These are phyloP conservation scores for Hydropotes inermis DNA, from an alignment of 2,113 vertebrate species.

Conservation along the genomic window DNA sequence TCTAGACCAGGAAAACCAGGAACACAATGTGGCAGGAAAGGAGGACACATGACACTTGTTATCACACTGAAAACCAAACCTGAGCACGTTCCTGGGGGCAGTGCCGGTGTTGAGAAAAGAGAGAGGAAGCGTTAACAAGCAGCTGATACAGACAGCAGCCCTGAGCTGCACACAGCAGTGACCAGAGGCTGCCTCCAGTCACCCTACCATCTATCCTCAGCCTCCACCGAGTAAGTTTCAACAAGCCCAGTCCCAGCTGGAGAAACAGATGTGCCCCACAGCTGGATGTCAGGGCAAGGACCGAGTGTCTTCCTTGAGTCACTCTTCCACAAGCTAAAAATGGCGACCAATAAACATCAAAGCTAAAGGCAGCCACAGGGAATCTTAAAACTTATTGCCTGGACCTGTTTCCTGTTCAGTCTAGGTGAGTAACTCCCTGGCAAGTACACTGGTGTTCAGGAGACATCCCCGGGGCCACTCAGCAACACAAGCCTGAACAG, in stretches of 20 bases:
- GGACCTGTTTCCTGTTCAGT: constrained; percentile 8
- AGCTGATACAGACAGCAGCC: not conserved
- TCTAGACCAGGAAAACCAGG: constrained; percentile 40
- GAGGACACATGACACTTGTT: not conserved
- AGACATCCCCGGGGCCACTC: not conserved
- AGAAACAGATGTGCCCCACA: constrained; percentile 7
- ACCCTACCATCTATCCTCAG: not conserved
- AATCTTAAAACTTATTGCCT: constrained; percentile 48
- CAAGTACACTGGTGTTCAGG: not conserved
- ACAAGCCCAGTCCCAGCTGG: not conserved
- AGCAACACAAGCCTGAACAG: not conserved
- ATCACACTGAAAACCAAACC: constrained; percentile 77
- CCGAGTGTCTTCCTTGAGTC: not conserved
- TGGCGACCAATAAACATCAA: constrained; percentile 5
- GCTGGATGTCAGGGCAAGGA: not conserved
- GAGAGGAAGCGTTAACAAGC: constrained; percentile 62
- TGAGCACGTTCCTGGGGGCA: constrained; percentile 78
- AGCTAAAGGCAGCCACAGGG: not conserved
- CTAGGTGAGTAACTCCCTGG: not conserved
- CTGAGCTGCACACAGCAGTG: not conserved
- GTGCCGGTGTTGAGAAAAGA: constrained; percentile 73
- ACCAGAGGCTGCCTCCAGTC: not conserved
- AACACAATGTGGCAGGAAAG: not conserved
- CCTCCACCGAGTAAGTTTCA: not conserved
- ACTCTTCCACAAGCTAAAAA: not conserved